A percentile compares a stretch with the other conserved stretches of the same genome.
Conservation (phyloP, 2,888 invertebrate species). For the Drosophila nigricruria region DNA sequence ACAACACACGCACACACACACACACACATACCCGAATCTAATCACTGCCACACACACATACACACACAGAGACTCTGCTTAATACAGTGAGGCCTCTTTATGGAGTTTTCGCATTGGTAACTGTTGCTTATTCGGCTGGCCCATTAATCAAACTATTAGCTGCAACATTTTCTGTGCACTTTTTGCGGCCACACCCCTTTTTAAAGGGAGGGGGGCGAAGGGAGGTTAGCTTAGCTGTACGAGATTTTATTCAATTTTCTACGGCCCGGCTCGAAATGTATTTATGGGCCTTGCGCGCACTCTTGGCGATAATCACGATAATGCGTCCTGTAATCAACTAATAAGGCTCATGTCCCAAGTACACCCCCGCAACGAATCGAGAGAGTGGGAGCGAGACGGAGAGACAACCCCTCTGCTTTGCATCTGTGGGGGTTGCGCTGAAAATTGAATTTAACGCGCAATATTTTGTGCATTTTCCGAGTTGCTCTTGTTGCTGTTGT, state of each 20-base stretch:
- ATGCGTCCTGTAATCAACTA: conserved; percentile 86
- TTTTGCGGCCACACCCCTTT: conserved; percentile 77
- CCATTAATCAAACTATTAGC: conserved; percentile 86
- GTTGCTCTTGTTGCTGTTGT: conserved; percentile 24
- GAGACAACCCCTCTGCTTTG: conserved; percentile 12
- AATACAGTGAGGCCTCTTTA: conserved; percentile 14
- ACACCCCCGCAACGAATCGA: conserved; percentile 44
- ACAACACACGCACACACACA: conserved; percentile 19
- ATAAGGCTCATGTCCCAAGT: conserved; percentile 83
- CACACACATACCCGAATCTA: conserved; percentile 31
- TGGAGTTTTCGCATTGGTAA: conserved; percentile 23
- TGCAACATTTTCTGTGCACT: conserved; percentile 59
- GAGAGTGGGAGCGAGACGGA: neutral
- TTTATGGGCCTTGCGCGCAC: conserved; percentile 60
- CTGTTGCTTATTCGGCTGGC: conserved; percentile 59
- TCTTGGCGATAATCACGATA: conserved; percentile 85
- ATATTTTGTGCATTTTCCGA: conserved; percentile 81
- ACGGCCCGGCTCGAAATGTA: conserved; percentile 48
- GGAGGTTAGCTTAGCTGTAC: neutral
- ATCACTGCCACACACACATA: conserved; percentile 42
- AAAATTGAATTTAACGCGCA: conserved; percentile 84
- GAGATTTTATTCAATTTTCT: conserved; percentile 58
- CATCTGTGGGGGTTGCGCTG: conserved; percentile 53
- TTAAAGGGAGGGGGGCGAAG: conserved; percentile 2
- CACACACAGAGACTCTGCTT: conserved; percentile 31